A percentile compares a stretch with the other conserved stretches of the same genome.
phyloP scores from a whole-genome alignment of 2,113 vertebrate species.

The Corvus hawaiiensis region DNA sequence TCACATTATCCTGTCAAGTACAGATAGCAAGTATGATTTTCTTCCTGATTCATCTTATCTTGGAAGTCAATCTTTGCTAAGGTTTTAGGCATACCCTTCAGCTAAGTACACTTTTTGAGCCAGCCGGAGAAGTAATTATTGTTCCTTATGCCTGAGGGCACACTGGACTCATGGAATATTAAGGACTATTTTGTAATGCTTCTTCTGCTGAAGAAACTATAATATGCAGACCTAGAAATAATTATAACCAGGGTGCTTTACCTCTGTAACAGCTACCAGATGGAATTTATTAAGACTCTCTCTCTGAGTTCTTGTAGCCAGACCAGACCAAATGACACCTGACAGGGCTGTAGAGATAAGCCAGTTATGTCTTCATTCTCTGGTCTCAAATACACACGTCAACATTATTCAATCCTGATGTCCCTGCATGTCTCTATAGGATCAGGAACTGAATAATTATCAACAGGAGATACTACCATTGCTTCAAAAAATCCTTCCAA shows the following conservation, averaged over 20 bases:
- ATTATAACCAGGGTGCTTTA: not conserved
- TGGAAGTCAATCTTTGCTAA: slow-evolving; percentile 19
- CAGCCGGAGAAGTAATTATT: not conserved
- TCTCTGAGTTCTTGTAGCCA: not conserved
- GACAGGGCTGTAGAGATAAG: not conserved
- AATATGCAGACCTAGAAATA: not conserved
- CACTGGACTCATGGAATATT: not conserved
- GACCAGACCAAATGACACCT: not conserved
- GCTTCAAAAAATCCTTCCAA: not conserved
- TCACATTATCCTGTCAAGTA: not conserved
- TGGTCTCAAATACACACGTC: not conserved
- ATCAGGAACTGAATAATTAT: not conserved
- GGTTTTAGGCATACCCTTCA: not conserved
- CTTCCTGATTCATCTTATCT: slow-evolving; percentile 26
- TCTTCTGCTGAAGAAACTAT: not conserved
- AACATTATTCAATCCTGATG: not conserved
- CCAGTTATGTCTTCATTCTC: not conserved
- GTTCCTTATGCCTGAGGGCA: not conserved
- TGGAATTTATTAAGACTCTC: not conserved
- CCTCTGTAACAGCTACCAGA: not conserved
- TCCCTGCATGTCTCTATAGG: not conserved
- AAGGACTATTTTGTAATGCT: not conserved
- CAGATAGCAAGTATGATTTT: slow-evolving; percentile 28
- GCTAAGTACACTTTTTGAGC: not conserved
- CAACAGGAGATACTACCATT: not conserved